Evolutionary conservation across 2,113 vertebrate genomes (phyloP).

Genomic region (Halcyon senegalensis): DNA sequence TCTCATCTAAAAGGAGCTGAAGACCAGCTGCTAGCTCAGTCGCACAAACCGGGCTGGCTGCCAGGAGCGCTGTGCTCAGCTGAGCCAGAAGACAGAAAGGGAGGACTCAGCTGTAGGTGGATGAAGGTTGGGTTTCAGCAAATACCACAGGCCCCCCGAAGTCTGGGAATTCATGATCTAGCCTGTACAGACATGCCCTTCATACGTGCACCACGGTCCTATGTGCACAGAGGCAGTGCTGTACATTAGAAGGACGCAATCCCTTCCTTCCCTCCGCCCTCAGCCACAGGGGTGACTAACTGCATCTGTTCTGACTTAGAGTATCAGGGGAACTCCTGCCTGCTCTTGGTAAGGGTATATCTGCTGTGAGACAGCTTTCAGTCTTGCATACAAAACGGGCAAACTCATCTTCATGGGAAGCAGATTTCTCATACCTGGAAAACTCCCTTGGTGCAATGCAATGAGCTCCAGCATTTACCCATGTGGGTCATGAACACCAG

Average conservation of each 20-base stretch:
- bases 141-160: constrained; percentile 68
- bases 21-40: constrained; percentile 50
- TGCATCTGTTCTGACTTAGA: not conserved
- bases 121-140: constrained; percentile 66
- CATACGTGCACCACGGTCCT: not conserved
- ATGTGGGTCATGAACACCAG: not conserved
- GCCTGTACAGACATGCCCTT: constrained; percentile 30
- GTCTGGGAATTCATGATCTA: constrained; percentile 48
- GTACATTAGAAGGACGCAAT: not conserved
- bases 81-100: constrained; percentile 30
- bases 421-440: not conserved
- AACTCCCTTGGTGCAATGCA: not conserved
- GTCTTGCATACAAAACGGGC: not conserved
- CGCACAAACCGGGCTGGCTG: not conserved
- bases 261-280: not conserved
- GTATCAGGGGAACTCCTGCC: not conserved
- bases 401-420: not conserved
- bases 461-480: not conserved
- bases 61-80: not conserved
- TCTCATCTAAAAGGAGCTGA: constrained; percentile 48
- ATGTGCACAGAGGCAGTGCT: not conserved
- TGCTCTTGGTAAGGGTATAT: not conserved
- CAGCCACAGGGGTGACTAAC: not conserved
- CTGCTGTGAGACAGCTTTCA: not conserved
- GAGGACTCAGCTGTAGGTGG: constrained; percentile 57